These are phyloP conservation scores for Anthopleura xanthogrammica DNA, from an alignment of 92 coral and sea anemone genomes.

Conservation along the genomic window DNA sequence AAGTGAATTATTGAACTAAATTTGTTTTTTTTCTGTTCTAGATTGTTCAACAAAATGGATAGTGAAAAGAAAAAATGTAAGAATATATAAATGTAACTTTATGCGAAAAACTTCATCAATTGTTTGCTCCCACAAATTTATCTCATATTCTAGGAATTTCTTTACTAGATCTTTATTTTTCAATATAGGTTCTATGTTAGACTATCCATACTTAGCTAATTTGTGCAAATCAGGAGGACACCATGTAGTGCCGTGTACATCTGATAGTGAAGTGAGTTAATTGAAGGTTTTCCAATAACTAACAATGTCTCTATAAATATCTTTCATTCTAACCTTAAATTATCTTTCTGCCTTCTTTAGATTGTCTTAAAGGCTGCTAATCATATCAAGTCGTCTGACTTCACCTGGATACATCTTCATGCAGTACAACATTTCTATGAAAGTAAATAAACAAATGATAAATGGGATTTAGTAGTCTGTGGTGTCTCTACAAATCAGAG, in stretches of 20 bases:
- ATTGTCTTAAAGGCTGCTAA: constrained; percentile 49
- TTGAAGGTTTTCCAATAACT: too few species aligned
- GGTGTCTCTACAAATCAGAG: too few species aligned
- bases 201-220: constrained; percentile 53
- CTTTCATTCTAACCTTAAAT: not conserved
- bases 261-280: constrained; percentile 77
- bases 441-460: constrained; percentile 7
- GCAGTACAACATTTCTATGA: constrained; percentile 49
- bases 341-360: constrained; percentile 20
- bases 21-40: not conserved
- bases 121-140: not conserved
- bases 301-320: not conserved
- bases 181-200: constrained; percentile 54
- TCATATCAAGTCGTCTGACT: constrained; percentile 45
- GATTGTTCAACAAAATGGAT: constrained; percentile 38
- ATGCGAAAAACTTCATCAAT: not conserved
- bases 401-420: constrained; percentile 73
- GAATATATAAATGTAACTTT: not conserved
- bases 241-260: constrained; percentile 61
- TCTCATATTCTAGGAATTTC: not conserved
- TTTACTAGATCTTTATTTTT: not conserved
- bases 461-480: too few species aligned
- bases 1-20: too few species aligned
- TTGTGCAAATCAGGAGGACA: constrained; percentile 49
- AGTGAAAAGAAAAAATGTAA: constrained; percentile 29